Conservation (phyloP, 2,888 invertebrate genomes). For the Cheilosia grossa region DNA sequence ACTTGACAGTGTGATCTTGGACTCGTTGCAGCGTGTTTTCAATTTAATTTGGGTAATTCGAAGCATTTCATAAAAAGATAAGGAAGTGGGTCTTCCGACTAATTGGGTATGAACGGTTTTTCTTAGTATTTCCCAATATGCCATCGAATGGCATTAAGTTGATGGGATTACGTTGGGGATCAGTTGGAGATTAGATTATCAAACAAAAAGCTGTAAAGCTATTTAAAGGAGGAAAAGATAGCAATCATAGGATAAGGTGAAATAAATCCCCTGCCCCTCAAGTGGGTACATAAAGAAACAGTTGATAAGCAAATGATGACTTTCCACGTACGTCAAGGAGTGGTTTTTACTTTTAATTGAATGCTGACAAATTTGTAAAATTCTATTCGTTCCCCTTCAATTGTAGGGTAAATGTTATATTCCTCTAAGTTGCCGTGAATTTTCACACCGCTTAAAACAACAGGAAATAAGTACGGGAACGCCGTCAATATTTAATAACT, state of each 20-base stretch:
- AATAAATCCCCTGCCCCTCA: background rate
- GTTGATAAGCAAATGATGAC: no score
- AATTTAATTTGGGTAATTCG: conserved; percentile 30
- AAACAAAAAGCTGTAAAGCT: conserved; percentile 5
- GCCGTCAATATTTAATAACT: no score
- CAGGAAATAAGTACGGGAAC: no score
- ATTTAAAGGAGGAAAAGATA: background rate
- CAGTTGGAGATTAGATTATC: conserved; percentile 2
- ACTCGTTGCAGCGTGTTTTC: background rate
- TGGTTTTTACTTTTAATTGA: no score
- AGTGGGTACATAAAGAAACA: background rate
- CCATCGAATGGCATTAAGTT: background rate
- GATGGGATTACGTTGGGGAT: conserved; percentile 2
- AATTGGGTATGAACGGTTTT: conserved; percentile 30
- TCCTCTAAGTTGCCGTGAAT: no score
- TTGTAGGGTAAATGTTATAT: no score
- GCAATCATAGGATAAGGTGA: background rate
- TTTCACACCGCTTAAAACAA: no score
- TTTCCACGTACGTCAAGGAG: no score
- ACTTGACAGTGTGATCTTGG: conserved; percentile 2
- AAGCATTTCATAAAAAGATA: conserved; percentile 18
- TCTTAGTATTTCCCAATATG: background rate
- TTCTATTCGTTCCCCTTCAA: no score
- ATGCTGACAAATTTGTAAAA: no score
- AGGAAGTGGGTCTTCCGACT: background rate